Conservation (phyloP, 2,113 vertebrate genomes). For the Hucho hucho region DNA sequence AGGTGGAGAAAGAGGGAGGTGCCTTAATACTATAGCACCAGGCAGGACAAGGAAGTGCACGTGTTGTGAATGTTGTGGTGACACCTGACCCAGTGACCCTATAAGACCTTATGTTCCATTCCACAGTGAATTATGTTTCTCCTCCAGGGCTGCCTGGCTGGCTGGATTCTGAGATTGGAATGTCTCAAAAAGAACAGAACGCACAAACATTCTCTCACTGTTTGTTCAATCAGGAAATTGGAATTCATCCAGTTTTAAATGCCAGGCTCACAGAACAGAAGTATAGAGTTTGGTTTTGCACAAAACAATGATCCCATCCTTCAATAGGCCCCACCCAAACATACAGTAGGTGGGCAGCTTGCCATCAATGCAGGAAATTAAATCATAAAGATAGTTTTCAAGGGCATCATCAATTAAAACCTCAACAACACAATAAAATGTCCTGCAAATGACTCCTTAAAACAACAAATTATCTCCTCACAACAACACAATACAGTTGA, state of each 20-base stretch:
- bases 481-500: too few species aligned
- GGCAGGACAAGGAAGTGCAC: slow-evolving; percentile 6
- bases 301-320: too few species aligned
- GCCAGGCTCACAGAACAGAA: too few species aligned
- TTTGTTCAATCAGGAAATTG: too few species aligned
- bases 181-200: slow-evolving; percentile 6
- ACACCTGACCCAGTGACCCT: slow-evolving; percentile 51
- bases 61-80: slow-evolving; percentile 26
- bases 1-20: not conserved
- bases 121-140: slow-evolving; percentile 29
- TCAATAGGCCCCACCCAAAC: not conserved
- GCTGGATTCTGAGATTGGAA: not conserved
- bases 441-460: too few species aligned
- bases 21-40: not conserved
- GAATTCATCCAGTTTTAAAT: too few species aligned
- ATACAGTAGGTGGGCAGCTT: not conserved
- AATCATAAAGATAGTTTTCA: not conserved
- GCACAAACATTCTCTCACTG: too few species aligned
- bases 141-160: not conserved
- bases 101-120: slow-evolving; percentile 40
- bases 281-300: too few species aligned
- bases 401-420: not conserved
- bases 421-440: not conserved
- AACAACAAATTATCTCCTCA: too few species aligned
- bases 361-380: not conserved